Evolutionary conservation across 2,888 invertebrate genomes (phyloP), one percentile per base, ranked within the genome.

Genomic region (Neria commutata): DNA sequence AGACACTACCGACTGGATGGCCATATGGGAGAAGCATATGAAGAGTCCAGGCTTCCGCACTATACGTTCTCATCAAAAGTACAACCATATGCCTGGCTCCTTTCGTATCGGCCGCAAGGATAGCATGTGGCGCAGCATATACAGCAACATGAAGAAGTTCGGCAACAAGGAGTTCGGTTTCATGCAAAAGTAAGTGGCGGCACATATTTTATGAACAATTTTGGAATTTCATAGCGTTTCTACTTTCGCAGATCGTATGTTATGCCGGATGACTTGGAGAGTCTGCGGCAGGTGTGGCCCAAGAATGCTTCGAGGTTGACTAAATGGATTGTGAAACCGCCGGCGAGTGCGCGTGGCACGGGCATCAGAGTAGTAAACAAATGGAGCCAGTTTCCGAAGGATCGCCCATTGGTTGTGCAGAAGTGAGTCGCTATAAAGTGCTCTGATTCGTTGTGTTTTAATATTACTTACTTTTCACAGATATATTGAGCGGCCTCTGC

Each of bases 1-100:
- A 91, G 91, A 92, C 80, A 91, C 92, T 5, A 89, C 89, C 53
- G 91, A 93, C 69, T 98, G 98, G 97, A 84, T 93, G 72, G 98
- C 97, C 10, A 94, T 94, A 62, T 99, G 98, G 97, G 98, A 98
- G 56, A 95, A 96, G 79, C 98, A 98, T 78, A 94, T 98, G 93
- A 96, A 96, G 79, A 93, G 95, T 8, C 85, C 89, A 2, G 90
- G 91, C 80, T 98, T 96, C 80, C 88, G 89, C 72, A 88, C 88
- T 0, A 84, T 93, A 65, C 90, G 92, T 70, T 93, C 94, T 60
- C 91, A 91, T 53, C 98, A 98, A 81, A 98, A 98, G 83, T 90
- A 98, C 76, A 99, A 99, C 81, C 99, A 99, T 80, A 95, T 97
- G 81, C 98, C 99, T 0, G 98, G 98, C 0, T 95, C 97, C 2